Base-by-base conservation (phyloP, 1,140 invertebrate species). In the Himalopsyche phryganea region DNA sequence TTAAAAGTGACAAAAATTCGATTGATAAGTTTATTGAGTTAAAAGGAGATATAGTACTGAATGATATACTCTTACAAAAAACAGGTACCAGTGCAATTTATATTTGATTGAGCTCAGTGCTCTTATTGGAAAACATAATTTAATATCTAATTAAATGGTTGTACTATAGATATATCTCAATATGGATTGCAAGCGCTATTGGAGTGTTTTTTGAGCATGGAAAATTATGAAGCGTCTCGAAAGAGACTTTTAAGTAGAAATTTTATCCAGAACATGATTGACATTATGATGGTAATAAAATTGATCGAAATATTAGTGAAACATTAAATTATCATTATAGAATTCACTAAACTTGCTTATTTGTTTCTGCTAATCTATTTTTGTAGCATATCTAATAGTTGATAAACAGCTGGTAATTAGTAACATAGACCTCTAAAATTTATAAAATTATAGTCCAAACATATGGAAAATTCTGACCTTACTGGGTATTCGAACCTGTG, bases 1-100 rank as follows among this genome's bases (percentile, higher is more conserved):
- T 71, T 54, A 66, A 70, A 4, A 70, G 72, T 41, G 74, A 75
- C 19, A 73, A 71, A 0, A 71, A 71, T 50, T 72, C 75, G 4
- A 71, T 72, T 3, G 69, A 65, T 56, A 69, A 67, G 17, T 59
- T 71, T 11, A 68, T 73, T 9, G 71, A 75, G 51, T 68, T 69
- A 1, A 73, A 72, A 46, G 53, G 53, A 19, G 41, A 28, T 17
- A 14, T 10, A 15, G n/a, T 56, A 11, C 23, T 56, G 14, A 46
- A 38, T 38, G 32, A 19, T 54, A 20, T 38, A 17, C 47, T 11
- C 14, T 20, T 17, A n/a, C 52, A 2, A 44, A 46, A 18, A 28
- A 7, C 32, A 15, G 50, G 42, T n/a, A n/a, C n/a, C n/a, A n/a
- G n/a, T n/a, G 6, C n/a, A n/a, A 35, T n/a, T 35, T 7, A 35